phyloP scores from a whole-genome alignment of 2,888 invertebrate genomes.

The Drymonia ruficornis region DNA sequence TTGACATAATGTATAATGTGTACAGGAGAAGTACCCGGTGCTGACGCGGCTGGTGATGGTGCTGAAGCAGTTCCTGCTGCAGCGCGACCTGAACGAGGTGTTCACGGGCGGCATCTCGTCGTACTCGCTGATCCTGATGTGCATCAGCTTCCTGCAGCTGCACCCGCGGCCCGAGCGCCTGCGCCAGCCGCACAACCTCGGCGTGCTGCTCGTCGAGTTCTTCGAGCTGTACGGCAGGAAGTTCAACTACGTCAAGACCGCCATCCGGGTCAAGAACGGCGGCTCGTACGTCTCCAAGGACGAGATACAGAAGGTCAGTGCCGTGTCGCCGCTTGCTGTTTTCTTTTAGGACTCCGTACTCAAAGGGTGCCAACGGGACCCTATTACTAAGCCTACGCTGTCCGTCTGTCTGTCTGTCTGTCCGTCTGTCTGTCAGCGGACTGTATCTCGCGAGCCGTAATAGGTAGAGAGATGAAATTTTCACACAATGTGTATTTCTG shows the following conservation, averaged over 20 bases:
- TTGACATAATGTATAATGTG: conserved; percentile 11
- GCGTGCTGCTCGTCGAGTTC: conserved; percentile 97
- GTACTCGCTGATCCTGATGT: conserved; percentile 99
- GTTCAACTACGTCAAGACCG: conserved; percentile 98
- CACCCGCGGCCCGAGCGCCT: conserved; percentile 93
- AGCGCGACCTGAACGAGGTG: conserved; percentile 99
- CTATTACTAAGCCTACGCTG: too few relatives aligned
- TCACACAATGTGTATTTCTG: too few relatives aligned
- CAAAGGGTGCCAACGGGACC: too few relatives aligned
- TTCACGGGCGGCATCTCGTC: conserved; percentile 99
- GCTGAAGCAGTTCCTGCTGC: conserved; percentile 98
- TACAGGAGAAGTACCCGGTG: conserved; percentile 91
- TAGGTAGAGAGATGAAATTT: too few relatives aligned
- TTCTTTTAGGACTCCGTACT: too few relatives aligned
- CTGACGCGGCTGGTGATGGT: conserved; percentile 98
- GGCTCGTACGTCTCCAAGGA: conserved; percentile 98
- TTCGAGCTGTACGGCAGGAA: conserved; percentile 98
- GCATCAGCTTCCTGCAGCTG: conserved; percentile 97
- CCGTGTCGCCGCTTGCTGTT: background rate
- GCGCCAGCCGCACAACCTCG: conserved; percentile 89
- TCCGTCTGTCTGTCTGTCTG: too few relatives aligned
- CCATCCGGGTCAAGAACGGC: conserved; percentile 96
- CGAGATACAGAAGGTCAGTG: conserved; percentile 88
- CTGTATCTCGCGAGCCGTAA: too few relatives aligned
- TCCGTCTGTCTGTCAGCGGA: too few relatives aligned